Evolutionary conservation across 2,797 vertebrate genomes (phyloP), one percentile per base, ranked within the genome.

Genomic region (Falco rusticolus): DNA sequence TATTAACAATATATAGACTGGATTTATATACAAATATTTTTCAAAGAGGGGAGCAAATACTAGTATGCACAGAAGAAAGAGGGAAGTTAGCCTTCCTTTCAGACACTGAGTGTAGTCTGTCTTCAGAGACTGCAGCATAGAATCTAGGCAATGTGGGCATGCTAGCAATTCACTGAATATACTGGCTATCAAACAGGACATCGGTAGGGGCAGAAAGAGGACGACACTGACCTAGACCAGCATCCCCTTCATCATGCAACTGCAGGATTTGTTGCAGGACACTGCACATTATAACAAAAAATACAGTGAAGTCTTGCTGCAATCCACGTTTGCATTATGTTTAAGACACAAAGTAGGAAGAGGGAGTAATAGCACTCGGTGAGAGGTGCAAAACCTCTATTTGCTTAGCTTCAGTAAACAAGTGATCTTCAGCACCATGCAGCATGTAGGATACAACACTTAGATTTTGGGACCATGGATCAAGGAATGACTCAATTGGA

Each of bases 31-130:
- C 6, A 86, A 76, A 14, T 45, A 51, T 60, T 90, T 92, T 75
- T 59, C 6, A 0, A 48, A 84, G 11, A 59, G 5, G 11, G 33
- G 61, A 87, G 41, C 31, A 88, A 87, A 59, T 11, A 19, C 6
- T 17, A 56, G 25, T 28, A 19, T 8, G 39, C 48, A 60, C 13
- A 54, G 25, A 63, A 20, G 59, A 83, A 71, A 29, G 22, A 56
- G 13, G 7, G 33, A 90, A 50, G 13, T 45, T 4, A 12, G 22
- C 16, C 29, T 26, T 47, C 81, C 31, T 56, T 75, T 87, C 22
- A 75, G 61, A 37, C 4, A 15, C 0, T 1, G 9, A 74, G 9
- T 3, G 11, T 20, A 79, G 64, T 3, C 0, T 37, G 37, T 20
- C 25, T 18, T 37, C 1, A 59, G 53, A 1, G 1, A 4, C 26